Evolutionary conservation across 2,113 vertebrate genomes (phyloP), one percentile per base, ranked within the genome.

Genomic region (Pyrgilauda ruficollis): DNA sequence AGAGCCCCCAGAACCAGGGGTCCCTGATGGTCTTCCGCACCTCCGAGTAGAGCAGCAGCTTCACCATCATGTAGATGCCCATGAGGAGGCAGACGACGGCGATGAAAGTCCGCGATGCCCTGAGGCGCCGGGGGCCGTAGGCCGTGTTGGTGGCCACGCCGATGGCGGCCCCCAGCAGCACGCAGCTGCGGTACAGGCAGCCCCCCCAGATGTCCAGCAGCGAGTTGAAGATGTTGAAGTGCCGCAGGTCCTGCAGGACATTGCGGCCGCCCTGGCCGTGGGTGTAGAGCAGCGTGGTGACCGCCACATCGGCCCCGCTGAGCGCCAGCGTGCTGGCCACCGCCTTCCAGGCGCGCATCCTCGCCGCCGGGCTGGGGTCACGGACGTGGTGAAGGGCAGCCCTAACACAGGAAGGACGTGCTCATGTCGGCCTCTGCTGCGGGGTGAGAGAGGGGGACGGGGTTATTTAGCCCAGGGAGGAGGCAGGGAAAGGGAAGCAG

Each of bases 1-100:
- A 98, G 33, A 99, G 97, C 81, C 98, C 97, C 96, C 99, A 98
- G 79, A 98, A 97, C 98, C 99, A 99, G 3, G 99, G 98, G 87
- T 98, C 98, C 89, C 88, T 96, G 82, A 99, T 94, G 31, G 98
- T 98, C 68, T 96, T 94, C 43, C 94, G 98, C 58, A 98, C 96
- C 95, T 99, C 99, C 0, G 98, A 98, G 95, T 99, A 98, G 75
- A 99, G 98, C 93, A 99, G 98, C 97, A 99, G 94, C 96, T 99
- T 99, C 89, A 97, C 97, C 97, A 99, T 85, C 80, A 98, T 93
- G 23, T 98, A 99, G 93, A 98, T 98, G 86, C 98, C 97, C 93
- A 98, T 87, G 2, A 97, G 84, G 61, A 99, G 97, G 97, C 98
- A 98, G 93, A 98, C 1, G 2, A 99, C 49, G 5, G 98, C 90